Percentiles rank a stretch among this genome's conserved stretches.
Conservation (phyloP, 2,888 invertebrate species). For the Zele albiditarsus region DNA sequence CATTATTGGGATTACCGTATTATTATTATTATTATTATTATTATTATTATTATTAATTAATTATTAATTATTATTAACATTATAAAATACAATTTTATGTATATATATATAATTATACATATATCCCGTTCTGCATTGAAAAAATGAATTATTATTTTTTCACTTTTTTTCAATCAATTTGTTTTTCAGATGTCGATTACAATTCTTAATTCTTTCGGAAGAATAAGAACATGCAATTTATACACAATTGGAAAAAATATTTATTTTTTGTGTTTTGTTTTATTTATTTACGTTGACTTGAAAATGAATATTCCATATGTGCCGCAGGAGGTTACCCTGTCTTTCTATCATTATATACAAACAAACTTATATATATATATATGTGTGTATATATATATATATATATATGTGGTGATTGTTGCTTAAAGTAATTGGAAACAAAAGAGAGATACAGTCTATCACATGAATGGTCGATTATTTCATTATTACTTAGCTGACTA, state of each 20-base stretch:
- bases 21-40: constrained; percentile 63
- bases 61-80: constrained; percentile 62
- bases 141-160: constrained; percentile 40
- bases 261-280: constrained; percentile 10
- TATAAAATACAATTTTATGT: constrained; percentile 72
- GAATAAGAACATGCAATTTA: background rate
- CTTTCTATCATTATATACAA: background rate
- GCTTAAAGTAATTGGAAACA: background rate
- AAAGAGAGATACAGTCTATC: constrained; percentile 7
- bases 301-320: background rate
- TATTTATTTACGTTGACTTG: background rate
- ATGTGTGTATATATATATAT: background rate
- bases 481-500: constrained; percentile 22
- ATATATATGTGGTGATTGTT: background rate
- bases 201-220: background rate
- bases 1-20: constrained; percentile 72
- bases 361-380: background rate
- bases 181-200: background rate
- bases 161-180: constrained; percentile 9
- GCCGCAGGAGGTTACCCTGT: constrained; percentile 10
- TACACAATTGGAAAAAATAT: background rate
- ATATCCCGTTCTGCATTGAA: constrained; percentile 60
- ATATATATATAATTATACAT: constrained; percentile 60
- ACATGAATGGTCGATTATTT: background rate
- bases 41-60: constrained; percentile 58